Evolutionary conservation across 2,113 vertebrate species (phyloP), one percentile per base, ranked within the genome.

Genomic region (Penelope pileata): DNA sequence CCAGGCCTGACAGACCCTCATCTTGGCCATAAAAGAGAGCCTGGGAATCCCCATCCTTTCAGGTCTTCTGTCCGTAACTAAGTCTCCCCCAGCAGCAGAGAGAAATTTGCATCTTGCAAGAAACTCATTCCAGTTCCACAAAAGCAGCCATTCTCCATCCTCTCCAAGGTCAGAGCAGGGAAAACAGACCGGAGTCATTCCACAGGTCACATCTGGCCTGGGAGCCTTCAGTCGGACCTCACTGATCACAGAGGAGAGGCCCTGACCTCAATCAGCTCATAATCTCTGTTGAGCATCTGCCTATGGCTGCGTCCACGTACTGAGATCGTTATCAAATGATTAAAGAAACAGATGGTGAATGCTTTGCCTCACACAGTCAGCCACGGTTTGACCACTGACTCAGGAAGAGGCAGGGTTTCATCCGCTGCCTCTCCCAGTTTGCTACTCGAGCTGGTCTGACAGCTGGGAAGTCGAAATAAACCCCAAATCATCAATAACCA

Each of bases 71-170:
- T 86, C 9, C 64, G 59, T 27, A 11, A 21, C 19, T 12, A 22
- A 34, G 12, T 30, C 6, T 90, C 43, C 76, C 51, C 40, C 34
- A 45, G 69, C 69, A 91, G 66, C 43, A 92, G 66, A 24, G 59
- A 45, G 9, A 63, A 91, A 79, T 15, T 8, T 9, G 24, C 12
- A 27, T 27, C 66, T 69, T 69, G 66, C 66, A 50, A 22, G 36
- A 64, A 79, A 51, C 17, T 36, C 34, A 32, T 34, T n/a, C 26
- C 56, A 92, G 48, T 42, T 18, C 16, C 42, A 56, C 62, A 23
- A 43, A 3, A 0, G 1, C 42, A 87, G 50, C 56, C 2, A 1
- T 32, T 66, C 36, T 17, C 50, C 2, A 0, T n/a, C 90, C 24
- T 45, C 58, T 40, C n/a, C 0, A 0, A 79, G 78, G 48, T 5